Evolutionary conservation across 2,113 vertebrate species (phyloP).

Genomic region (Cavia aperea): DNA sequence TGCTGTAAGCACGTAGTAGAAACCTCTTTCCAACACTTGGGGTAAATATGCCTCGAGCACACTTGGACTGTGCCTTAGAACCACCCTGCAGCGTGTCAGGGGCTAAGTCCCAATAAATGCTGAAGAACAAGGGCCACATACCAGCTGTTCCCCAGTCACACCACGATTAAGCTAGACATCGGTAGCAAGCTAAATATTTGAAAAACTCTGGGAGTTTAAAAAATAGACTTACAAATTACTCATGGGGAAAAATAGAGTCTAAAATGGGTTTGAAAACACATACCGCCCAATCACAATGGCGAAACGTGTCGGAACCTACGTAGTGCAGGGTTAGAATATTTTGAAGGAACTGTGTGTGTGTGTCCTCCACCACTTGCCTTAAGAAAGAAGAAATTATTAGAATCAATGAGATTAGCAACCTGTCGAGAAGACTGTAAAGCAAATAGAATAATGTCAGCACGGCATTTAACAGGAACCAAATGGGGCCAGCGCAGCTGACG

Average conservation of each 20-base stretch:
- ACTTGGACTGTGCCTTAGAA: not conserved
- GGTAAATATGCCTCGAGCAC: not conserved
- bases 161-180: not conserved
- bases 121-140: not conserved
- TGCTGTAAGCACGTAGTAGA: not conserved
- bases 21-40: not conserved
- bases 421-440: not conserved
- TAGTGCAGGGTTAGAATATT: not conserved
- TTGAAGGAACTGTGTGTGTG: not conserved
- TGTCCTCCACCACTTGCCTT: not conserved
- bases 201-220: not conserved
- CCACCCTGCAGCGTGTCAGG: not conserved
- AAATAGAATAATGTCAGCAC: not conserved
- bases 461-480: not conserved
- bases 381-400: not conserved
- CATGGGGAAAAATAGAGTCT: not conserved
- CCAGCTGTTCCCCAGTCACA: not conserved
- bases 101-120: not conserved
- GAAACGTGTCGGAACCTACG: not conserved
- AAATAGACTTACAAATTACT: not conserved
- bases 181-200: not conserved
- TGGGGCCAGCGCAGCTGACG: not conserved
- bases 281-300: not conserved
- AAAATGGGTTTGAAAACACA: not conserved
- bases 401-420: not conserved